Evolutionary conservation across 2,797 vertebrate genomes (phyloP), one percentile per base, ranked within the genome.

Genomic region (Phrynocephalus guinanensis): DNA sequence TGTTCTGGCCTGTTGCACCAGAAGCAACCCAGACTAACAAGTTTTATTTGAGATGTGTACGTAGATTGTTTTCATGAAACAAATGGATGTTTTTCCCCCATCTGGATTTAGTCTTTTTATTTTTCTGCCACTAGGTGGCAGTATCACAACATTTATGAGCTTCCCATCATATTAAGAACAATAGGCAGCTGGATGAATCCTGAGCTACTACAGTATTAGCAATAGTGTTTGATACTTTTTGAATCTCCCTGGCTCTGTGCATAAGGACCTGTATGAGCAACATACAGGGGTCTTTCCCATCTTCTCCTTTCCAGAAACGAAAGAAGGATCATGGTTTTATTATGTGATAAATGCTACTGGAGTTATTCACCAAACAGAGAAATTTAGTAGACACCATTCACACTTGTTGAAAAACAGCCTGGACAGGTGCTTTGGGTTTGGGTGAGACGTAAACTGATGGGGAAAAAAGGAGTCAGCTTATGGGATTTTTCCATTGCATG

Each of bases 61-160:
- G 33, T 56, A 56, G 52, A 13, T 13, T 56, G 52, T 56, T 56
- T 56, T 56, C 52, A 10, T 13, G 52, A 56, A 56, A 56, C 11
- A 63, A 63, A 63, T 18, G 2, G 60, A 63, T 63, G 18, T 63
- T 20, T 20, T 60, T 70, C 26, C 48, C 48, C 28, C 44, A 5
- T 10, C 50, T 60, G 50, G 52, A 5, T 15, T 56, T 48, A 20
- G 18, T 63, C 18, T 18, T 63, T 13, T 13, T 63, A 18, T 28
- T 82, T 82, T 72, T 48, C 83, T 28, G 88, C 93, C 95, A 67
- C 90, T 90, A 95, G 95, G 84, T 95, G 95, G 94, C 91, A 94
- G 94, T 89, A 94, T 90, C 85, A 89, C 92, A 83, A 90, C 24
- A 81, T 52, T 2, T 82, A 87, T 75, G 24, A 4, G n/a, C 75